Base-by-base conservation (phyloP, 2,888 invertebrate genomes). In the Barypeithes pellucidus region DNA sequence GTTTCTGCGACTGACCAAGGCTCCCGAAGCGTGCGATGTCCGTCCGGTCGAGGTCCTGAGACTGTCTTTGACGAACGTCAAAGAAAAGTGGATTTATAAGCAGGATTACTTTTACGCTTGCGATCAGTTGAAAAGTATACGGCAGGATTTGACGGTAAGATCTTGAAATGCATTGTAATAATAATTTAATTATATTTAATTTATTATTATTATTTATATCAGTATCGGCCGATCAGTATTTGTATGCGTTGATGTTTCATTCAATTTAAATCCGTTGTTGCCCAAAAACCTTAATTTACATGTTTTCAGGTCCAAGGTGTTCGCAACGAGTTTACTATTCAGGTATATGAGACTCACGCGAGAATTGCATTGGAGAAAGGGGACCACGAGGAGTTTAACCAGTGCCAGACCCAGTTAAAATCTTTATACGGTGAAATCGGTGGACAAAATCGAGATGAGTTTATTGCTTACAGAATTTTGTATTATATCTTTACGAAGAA, bases 321-420 rank as follows among this genome's bases (percentile, higher is more conserved):
- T 79, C 89, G 99, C 79, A 95, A 98, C 88, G 90, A 90, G 77
- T 98, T 99, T 84, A 98, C 99, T 67, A 94, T 99, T n/a, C 91
- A 95, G 84, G 99, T 99, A 11, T 99, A 99, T 88, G 99, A 99
- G 89, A 98, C 97, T 3, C 99, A 99, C 88, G 99, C 98, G 3
- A 90, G 98, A 67, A 96, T 99, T 82, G 98, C 99, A 61, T 89
- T 99, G 85, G 99, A 99, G 86, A 98, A 95, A 87, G 96, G 97
- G 65, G 99, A 99, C 85, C 97, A 98, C 85, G 98, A 98, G 84
- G 99, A 99, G 86, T 99, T 99, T 85, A 99, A 99, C 89, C 99
- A 99, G 86, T 99, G 99, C 85, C 99, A 99, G 88, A 97, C 98
- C 12, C 99, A 99, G 87, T 89, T 99, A 66, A 96, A 96, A 88